A percentile compares a stretch with the other conserved stretches of the same genome.
Evolutionary conservation across 2,113 vertebrate species (phyloP).

Genomic region (Cyprinodon variegatus): DNA sequence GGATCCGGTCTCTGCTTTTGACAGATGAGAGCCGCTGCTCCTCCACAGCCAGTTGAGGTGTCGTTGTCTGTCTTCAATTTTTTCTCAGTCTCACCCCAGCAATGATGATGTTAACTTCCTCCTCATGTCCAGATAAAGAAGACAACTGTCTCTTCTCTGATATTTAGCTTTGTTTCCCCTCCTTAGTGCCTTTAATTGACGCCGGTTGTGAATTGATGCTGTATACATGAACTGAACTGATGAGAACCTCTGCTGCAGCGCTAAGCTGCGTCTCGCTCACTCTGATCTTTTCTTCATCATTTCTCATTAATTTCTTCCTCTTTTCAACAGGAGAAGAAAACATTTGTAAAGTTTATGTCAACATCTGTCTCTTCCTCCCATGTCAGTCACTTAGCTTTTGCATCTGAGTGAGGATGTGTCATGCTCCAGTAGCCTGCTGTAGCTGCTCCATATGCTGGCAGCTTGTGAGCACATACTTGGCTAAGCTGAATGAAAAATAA

Average conservation of each 20-base stretch:
- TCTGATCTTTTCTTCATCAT: background rate
- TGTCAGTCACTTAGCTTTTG: constrained; percentile 7
- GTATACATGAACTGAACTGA: background rate
- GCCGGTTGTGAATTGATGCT: too few species aligned
- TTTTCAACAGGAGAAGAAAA: background rate
- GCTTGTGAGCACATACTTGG: constrained; percentile 70
- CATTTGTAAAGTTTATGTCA: background rate
- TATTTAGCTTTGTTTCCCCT: constrained; percentile 62
- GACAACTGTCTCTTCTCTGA: constrained; percentile 52
- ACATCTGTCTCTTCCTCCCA: background rate
- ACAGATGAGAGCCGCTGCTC: too few species aligned
- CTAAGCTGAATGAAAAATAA: constrained; percentile 83
- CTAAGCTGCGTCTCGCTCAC: constrained; percentile 44
- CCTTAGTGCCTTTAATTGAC: constrained; percentile 28
- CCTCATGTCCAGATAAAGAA: constrained; percentile 58
- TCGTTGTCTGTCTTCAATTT: constrained; percentile 30
- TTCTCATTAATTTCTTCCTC: background rate
- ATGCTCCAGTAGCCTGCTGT: constrained; percentile 82
- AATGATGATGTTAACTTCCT: constrained; percentile 50
- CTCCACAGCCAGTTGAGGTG: too few species aligned
- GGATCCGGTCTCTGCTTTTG: too few species aligned
- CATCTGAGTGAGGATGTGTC: constrained; percentile 57
- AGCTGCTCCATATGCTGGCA: constrained; percentile 84
- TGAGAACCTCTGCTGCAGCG: constrained; percentile 58
- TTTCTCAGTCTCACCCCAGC: constrained; percentile 47